Conservation (phyloP, 1,140 invertebrate species). For the Diorhabda carinulata region DNA sequence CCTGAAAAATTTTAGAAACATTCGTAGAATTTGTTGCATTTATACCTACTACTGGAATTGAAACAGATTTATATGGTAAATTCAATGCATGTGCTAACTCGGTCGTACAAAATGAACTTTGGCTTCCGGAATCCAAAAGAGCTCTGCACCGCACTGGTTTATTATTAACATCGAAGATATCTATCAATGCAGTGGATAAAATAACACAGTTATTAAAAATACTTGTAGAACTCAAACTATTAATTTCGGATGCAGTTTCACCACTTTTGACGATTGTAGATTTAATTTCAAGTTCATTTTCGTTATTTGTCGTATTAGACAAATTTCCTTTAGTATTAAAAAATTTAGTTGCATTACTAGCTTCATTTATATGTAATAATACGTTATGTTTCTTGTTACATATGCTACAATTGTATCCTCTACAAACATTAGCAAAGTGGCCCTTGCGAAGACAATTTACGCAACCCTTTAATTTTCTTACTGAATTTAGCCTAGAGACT, state of each 20-base stretch:
- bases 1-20: not conserved
- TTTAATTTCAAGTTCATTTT: too few relatives aligned
- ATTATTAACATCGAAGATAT: conserved; percentile 7
- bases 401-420: conserved; percentile 7
- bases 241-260: too few relatives aligned
- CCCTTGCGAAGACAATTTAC: conserved; percentile 18
- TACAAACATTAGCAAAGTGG: conserved; percentile 4
- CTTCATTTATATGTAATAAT: conserved; percentile 13
- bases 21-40: conserved; percentile 1
- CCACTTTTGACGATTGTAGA: too few relatives aligned
- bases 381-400: conserved; percentile 21
- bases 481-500: conserved; percentile 1
- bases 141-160: conserved; percentile 13
- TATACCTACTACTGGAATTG: conserved; percentile 9
- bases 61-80: not conserved
- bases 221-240: not conserved
- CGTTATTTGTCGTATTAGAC: too few relatives aligned
- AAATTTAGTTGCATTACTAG: too few relatives aligned
- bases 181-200: conserved; percentile 8
- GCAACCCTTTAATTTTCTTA: conserved; percentile 14
- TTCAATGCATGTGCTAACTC: conserved; percentile 7
- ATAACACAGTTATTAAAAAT: not conserved
- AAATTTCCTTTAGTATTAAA: too few relatives aligned
- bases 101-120: conserved; percentile 13
- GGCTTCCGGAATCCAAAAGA: conserved; percentile 13